Base-by-base conservation (phyloP, 2,888 invertebrate genomes). In the Tipula vernalis region DNA sequence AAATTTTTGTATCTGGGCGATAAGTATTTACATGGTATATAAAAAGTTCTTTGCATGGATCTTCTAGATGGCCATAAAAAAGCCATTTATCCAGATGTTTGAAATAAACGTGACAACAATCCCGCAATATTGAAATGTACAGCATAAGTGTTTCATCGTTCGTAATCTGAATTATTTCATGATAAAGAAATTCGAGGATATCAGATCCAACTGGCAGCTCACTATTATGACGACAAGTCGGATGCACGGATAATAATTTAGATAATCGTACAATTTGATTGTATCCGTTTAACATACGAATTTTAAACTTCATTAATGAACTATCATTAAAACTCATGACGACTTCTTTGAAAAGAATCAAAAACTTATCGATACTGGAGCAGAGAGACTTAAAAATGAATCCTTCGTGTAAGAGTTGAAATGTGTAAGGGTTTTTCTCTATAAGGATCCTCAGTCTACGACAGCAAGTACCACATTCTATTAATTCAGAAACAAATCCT, bases 1-100 rank as follows among this genome's bases (percentile, higher is more conserved):
- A 91, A 44, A 90, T 90, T 87, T 91, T 92, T 4, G 90, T 91
- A 87, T 90, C 89, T 87, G 89, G 89, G 6, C 90, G 88, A 87
- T 90, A 89, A 86, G 89, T 89, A 84, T 90, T 89, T 0, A 89
- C 88, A 87, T 89, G 90, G 5, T 89, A 89, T 86, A 98, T 95
- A 91, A 98, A 98, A 89, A 98, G 96, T 91, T 98, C 98, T 88
- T 95, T 95, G 89, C 94, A 95, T 13, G 93, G 93, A 90, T 98
- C 98, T 88, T 96, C 95, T 15, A 98, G 92, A 86, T 94, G 93
- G 0, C 98, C 98, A 90, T 97, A 95, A 89, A 97, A 96, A 87
- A 98, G 94, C 95, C 98, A 98, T 87, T 95, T 94, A 89, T 96
- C 94, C 47, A 98, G 93, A 90, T 91, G 89, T 18, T 89, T 89